Evolutionary conservation across 37 sponge, comb jelly and placozoan genomes (phyloP), one percentile per base, ranked within the genome.

Genomic region (Aplysina aerophoba): DNA sequence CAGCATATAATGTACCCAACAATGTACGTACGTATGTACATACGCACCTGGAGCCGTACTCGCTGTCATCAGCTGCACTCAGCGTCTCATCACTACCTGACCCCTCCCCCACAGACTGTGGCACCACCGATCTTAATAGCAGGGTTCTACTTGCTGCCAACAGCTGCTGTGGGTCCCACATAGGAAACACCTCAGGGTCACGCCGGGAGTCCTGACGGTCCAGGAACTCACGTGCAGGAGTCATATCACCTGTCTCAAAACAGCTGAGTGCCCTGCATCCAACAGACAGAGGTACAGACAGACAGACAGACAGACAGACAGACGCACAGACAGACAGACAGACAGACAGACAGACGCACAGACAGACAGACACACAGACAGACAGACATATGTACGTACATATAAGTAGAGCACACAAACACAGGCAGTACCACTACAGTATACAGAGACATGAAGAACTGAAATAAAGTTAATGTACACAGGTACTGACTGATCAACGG

Each of bases 141-240:
- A 91, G 82, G 25, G 68, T 80, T 79, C 87, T 83, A 65, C 95
- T 95, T 56, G 93, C 89, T 30, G 54, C 81, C 30, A 95, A 83
- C 54, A 95, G 85, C 93, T 95, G 95, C 17, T 35, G 54, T 0
- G 95, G 95, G 69, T 92, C 87, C 95, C 95, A 95, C 58, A 92
- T 72, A 15, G 95, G 95, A 78, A 82, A 88, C 78, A 90, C 91
- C 69, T 93, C 94, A 0, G 94, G 94, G 34, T 93, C 94, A 67
- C 94, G 81, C 8, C 83, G 72, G 37, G 61, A 53, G 38, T 87
- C 86, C n/a, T 80, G 86, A 11, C 5, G 22, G 39, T 90, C 94
- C 41, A 90, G 77, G 28, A 28, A 69, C 17, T 93, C 91, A 20
- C 85, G 65, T 20, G 81, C 74, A 4, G 28, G 37, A 19, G 59